Evolutionary conservation across 2,888 invertebrate species (phyloP).

Genomic region (Zootermopsis nevadensis): DNA sequence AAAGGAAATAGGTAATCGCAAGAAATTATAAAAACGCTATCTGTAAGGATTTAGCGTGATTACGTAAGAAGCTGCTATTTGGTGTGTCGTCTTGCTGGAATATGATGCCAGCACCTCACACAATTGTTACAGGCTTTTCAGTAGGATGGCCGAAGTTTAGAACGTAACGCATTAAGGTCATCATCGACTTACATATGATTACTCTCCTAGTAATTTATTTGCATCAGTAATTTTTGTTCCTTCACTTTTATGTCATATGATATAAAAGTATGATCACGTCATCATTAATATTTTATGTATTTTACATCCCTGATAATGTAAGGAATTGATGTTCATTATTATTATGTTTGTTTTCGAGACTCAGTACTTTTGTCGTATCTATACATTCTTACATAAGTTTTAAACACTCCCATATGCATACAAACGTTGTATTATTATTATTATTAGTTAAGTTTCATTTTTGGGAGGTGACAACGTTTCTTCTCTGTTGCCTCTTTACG

Average conservation of each 20-base stretch:
- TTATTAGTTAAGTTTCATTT: background rate
- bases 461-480: background rate
- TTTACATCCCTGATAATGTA: background rate
- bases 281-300: slow-evolving; percentile 14
- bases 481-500: background rate
- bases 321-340: slow-evolving; percentile 1
- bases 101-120: slow-evolving; percentile 1
- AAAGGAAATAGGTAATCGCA: slow-evolving; percentile 37
- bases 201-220: slow-evolving; percentile 33
- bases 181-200: slow-evolving; percentile 8
- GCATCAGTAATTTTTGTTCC: slow-evolving; percentile 33
- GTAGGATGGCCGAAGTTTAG: slow-evolving; percentile 27
- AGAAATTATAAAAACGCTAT: slow-evolving; percentile 24
- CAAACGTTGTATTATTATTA: background rate
- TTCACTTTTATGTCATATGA: slow-evolving; percentile 23
- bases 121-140: slow-evolving; percentile 38
- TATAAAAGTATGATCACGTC: background rate
- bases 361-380: background rate
- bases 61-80: slow-evolving; percentile 30
- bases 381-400: background rate
- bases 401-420: background rate
- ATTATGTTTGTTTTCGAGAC: slow-evolving; percentile 8
- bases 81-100: slow-evolving; percentile 42
- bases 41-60: slow-evolving; percentile 34
- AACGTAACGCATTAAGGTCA: background rate